These are phyloP conservation scores for Eupithecia tripunctaria DNA, from an alignment of 2,888 invertebrate species.

Conservation along the genomic window DNA sequence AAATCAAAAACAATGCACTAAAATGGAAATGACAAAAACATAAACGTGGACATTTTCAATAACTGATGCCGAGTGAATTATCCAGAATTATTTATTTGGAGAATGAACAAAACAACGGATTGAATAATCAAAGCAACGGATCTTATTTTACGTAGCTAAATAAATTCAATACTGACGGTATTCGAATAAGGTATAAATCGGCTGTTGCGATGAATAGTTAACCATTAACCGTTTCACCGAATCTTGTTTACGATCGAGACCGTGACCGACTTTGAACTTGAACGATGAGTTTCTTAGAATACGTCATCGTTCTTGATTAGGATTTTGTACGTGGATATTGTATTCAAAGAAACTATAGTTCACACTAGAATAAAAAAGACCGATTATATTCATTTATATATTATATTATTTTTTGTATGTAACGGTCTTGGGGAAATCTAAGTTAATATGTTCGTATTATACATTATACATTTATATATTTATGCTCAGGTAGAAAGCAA, in stretches of 20 bases:
- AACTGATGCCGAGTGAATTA: too few relatives aligned
- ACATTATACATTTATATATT: not conserved
- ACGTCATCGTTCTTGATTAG: conserved; percentile 24
- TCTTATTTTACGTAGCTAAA: not conserved
- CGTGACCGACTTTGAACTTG: conserved; percentile 58
- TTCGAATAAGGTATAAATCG: conserved; percentile 32
- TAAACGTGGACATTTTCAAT: too few relatives aligned
- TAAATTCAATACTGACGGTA: conserved; percentile 21
- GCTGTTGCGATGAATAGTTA: conserved; percentile 19
- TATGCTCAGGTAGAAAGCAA: not conserved
- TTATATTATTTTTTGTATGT: not conserved
- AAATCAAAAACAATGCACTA: too few relatives aligned
- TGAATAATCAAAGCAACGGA: too few relatives aligned
- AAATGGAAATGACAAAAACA: too few relatives aligned
- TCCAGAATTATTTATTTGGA: too few relatives aligned
- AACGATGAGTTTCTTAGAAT: conserved; percentile 28
- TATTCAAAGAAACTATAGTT: not conserved
- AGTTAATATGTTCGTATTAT: not conserved
- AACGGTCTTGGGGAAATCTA: not conserved
- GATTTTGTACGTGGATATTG: not conserved
- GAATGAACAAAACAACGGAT: not conserved
- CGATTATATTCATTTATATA: not conserved
- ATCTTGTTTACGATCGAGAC: conserved; percentile 46
- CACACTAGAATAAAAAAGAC: not conserved
- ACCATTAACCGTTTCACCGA: conserved; percentile 39